A percentile compares a stretch with the other conserved stretches of the same genome.
Evolutionary conservation across 2,888 invertebrate genomes (phyloP).

Genomic region (Morpho deidamia): DNA sequence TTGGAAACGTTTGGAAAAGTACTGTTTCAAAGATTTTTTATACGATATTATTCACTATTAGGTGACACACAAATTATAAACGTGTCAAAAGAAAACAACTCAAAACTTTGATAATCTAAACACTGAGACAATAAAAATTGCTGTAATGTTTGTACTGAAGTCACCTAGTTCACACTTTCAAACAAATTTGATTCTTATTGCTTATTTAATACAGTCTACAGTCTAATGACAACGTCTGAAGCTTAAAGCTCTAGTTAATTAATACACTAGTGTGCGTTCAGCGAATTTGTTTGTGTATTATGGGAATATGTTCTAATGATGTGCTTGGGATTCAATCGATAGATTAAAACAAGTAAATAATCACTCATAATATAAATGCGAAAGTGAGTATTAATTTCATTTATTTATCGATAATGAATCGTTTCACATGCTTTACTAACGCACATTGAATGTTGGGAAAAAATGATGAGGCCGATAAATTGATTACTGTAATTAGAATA

Average conservation of each 20-base stretch:
- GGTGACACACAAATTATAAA: background rate
- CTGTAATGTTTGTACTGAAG: constrained; percentile 26
- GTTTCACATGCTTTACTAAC: no score
- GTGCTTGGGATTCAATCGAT: constrained; percentile 18
- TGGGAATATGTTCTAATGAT: constrained; percentile 31
- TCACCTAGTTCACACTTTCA: constrained; percentile 21
- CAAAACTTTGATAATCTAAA: constrained; percentile 12
- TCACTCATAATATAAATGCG: no score
- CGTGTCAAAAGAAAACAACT: background rate
- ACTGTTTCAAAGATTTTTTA: no score
- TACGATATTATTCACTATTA: no score
- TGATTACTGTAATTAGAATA: no score
- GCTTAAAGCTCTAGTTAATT: constrained; percentile 32
- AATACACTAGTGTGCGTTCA: constrained; percentile 25
- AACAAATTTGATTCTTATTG: constrained; percentile 6
- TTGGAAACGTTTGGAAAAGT: no score
- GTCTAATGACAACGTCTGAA: constrained; percentile 8
- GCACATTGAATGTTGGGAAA: no score
- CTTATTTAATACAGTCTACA: background rate
- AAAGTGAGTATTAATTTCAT: no score
- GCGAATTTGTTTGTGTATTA: constrained; percentile 28
- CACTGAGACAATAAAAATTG: constrained; percentile 28
- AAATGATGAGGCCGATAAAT: no score
- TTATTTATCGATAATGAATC: no score
- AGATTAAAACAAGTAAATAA: no score